These are phyloP conservation scores for Drosophila nr. perissopoda DNA, from an alignment of 2,888 invertebrate genomes.

Conservation along the genomic window DNA sequence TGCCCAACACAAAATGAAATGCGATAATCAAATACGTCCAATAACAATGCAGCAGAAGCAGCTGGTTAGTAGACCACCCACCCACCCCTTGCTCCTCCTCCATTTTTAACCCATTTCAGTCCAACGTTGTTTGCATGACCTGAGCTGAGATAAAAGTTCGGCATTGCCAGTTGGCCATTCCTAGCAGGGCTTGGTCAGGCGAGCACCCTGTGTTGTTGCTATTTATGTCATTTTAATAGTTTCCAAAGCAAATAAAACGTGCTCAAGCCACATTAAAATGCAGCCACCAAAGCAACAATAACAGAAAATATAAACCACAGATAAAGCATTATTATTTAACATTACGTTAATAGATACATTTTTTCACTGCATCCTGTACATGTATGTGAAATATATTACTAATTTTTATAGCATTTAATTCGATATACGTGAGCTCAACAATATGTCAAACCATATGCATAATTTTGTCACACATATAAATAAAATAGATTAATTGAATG, in stretches of 20 bases:
- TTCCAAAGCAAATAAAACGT: constrained; percentile 73
- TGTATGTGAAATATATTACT: background rate
- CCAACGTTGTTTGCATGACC: constrained; percentile 26
- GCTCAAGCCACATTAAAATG: constrained; percentile 45
- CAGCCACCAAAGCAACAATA: constrained; percentile 37
- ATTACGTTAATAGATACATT: no score
- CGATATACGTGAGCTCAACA: background rate
- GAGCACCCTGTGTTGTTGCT: constrained; percentile 46
- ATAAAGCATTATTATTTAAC: background rate
- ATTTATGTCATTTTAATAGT: constrained; percentile 78
- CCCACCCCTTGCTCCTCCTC: background rate
- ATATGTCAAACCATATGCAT: background rate
- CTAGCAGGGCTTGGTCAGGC: constrained; percentile 8
- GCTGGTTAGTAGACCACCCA: constrained; percentile 11
- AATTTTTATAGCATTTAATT: no score
- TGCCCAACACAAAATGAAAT: constrained; percentile 77
- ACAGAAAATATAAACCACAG: constrained; percentile 2
- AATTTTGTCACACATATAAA: background rate
- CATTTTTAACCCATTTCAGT: background rate
- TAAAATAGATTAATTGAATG: background rate
- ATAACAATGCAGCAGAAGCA: constrained; percentile 63
- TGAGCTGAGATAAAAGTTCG: constrained; percentile 70
- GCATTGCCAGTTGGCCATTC: constrained; percentile 59
- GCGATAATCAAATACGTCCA: constrained; percentile 78
- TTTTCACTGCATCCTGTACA: background rate